A percentile compares a stretch with the other conserved stretches of the same genome.
phyloP scores from a whole-genome alignment of 2,113 vertebrate species.

The Corythaeola cristata region DNA sequence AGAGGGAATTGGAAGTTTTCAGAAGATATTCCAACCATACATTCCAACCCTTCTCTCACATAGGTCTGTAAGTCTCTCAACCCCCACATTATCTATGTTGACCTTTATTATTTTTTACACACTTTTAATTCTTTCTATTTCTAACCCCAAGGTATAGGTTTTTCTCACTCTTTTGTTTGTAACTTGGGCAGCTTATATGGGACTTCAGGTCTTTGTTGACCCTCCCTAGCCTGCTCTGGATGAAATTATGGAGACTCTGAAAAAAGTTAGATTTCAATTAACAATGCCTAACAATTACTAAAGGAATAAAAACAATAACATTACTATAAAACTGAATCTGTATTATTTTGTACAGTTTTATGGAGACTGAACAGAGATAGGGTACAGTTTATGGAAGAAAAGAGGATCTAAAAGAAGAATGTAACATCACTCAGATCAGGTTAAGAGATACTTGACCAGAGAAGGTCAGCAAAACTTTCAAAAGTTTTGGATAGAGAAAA shows the following conservation, averaged over 20 bases:
- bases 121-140: background rate
- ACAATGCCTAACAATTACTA: background rate
- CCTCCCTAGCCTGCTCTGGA: background rate
- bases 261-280: background rate
- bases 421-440: background rate
- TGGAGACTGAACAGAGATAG: background rate
- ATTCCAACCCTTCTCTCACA: background rate
- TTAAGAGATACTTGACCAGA: background rate
- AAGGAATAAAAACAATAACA: background rate
- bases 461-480: constrained; percentile 42
- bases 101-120: background rate
- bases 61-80: background rate
- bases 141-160: background rate
- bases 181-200: background rate
- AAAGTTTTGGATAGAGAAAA: background rate
- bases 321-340: background rate
- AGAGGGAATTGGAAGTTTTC: background rate
- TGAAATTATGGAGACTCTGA: background rate
- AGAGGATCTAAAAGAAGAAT: background rate
- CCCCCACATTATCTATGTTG: background rate
- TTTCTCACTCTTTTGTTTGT: background rate
- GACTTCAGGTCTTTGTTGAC: background rate
- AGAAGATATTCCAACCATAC: background rate
- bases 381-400: background rate
- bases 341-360: background rate